Percentiles rank a stretch among this genome's conserved stretches.
These are phyloP conservation scores for Pyralis farinalis DNA, from an alignment of 2,888 invertebrate genomes.

Conservation along the genomic window DNA sequence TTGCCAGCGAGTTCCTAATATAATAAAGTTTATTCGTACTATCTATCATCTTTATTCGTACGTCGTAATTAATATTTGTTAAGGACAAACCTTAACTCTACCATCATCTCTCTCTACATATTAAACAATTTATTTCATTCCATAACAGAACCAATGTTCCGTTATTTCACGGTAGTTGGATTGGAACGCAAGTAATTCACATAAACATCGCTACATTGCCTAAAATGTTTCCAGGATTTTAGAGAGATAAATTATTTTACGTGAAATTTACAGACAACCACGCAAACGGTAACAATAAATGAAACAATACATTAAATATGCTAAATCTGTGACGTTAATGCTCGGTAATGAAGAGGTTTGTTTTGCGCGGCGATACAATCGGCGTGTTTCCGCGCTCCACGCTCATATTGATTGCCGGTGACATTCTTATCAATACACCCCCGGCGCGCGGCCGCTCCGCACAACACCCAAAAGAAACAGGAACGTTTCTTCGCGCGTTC, in stretches of 20 bases:
- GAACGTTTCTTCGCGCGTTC: constrained; percentile 80
- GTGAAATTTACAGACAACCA: not conserved
- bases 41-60: no score
- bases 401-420: constrained; percentile 84
- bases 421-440: constrained; percentile 84
- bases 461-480: constrained; percentile 81
- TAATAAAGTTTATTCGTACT: not conserved
- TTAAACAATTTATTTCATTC: not conserved
- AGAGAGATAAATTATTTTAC: not conserved
- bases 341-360: constrained; percentile 7
- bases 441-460: constrained; percentile 73
- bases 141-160: not conserved
- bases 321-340: not conserved
- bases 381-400: constrained; percentile 31
- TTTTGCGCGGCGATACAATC: constrained; percentile 13
- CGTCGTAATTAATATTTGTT: no score
- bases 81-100: no score
- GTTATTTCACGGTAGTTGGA: not conserved
- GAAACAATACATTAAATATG: not conserved
- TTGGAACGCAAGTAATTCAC: no score
- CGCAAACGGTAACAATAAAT: not conserved
- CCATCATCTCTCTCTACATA: not conserved
- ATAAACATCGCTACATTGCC: not conserved
- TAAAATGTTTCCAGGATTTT: not conserved
- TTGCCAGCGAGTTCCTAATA: no score